Percentiles rank a stretch among this genome's conserved stretches.
These are phyloP conservation scores for Pachycephala philippinensis DNA, from an alignment of 2,113 vertebrate genomes.

Conservation along the genomic window DNA sequence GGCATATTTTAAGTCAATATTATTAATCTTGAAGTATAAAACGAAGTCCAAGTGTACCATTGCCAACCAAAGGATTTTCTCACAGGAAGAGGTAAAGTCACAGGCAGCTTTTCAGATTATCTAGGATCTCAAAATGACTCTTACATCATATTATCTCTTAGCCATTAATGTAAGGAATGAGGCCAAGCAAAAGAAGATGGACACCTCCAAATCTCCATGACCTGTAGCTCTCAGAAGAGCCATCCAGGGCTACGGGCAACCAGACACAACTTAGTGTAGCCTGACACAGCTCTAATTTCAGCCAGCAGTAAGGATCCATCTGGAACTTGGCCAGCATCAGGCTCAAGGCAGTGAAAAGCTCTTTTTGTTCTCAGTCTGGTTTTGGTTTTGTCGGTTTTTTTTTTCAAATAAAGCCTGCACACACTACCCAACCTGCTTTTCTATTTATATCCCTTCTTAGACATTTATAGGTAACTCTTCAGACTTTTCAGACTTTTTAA, in stretches of 20 bases:
- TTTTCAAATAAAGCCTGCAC: neutral
- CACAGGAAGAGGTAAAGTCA: neutral
- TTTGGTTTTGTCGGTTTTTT: neutral
- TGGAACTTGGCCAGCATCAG: neutral
- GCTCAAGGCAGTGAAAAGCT: neutral
- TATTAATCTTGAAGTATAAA: neutral
- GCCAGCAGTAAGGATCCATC: neutral
- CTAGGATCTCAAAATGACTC: neutral
- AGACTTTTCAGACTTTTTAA: neutral
- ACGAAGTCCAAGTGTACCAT: neutral
- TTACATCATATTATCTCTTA: fast-evolving
- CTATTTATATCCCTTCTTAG: neutral
- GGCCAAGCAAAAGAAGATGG: neutral
- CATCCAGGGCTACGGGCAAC: neutral
- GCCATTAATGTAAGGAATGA: neutral
- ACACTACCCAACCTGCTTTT: neutral
- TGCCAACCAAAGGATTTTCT: neutral
- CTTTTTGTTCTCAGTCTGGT: neutral
- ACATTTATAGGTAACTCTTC: neutral
- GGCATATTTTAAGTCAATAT: neutral
- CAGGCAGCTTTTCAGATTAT: neutral
- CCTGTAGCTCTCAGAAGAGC: neutral
- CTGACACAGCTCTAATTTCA: neutral
- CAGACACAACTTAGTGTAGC: neutral
- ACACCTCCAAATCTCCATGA: neutral